These are phyloP conservation scores for Halcyon chelicuti DNA, from an alignment of 2,797 vertebrate genomes.

Conservation along the genomic window DNA sequence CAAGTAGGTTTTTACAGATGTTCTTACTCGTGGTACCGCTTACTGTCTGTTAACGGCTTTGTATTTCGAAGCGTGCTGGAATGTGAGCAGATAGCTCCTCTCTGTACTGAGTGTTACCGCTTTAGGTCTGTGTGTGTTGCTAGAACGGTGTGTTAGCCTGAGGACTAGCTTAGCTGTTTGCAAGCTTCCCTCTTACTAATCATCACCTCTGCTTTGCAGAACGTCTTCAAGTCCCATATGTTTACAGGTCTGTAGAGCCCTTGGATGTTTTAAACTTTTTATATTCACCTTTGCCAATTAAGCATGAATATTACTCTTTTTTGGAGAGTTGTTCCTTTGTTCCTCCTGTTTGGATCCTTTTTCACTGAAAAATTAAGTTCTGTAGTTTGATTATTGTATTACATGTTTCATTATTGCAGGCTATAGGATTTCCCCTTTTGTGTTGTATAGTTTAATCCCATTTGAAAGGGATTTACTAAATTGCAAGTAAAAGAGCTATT, in stretches of 20 bases:
- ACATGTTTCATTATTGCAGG: neutral
- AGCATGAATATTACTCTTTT: neutral
- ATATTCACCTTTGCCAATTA: neutral
- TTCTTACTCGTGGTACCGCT: neutral
- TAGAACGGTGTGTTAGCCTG: neutral
- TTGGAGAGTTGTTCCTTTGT: neutral
- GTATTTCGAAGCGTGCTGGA: neutral
- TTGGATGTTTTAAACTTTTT: neutral
- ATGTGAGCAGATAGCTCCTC: neutral
- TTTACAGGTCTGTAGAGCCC: neutral
- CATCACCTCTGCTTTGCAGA: constrained; percentile 44
- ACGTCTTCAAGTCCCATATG: neutral
- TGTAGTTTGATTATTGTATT: neutral
- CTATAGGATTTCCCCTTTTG: neutral
- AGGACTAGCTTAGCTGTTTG: neutral
- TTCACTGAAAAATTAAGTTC: neutral
- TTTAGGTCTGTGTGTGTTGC: neutral
- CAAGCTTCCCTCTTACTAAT: constrained; percentile 26
- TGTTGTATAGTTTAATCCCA: neutral
- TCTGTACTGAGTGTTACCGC: neutral
- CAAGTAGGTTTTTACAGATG: neutral
- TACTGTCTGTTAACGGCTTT: neutral
- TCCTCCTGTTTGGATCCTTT: neutral
- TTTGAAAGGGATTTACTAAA: neutral
- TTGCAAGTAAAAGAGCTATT: neutral